phyloP scores from a whole-genome alignment of 2,113 vertebrate genomes.

The Toxotes chatareus region DNA sequence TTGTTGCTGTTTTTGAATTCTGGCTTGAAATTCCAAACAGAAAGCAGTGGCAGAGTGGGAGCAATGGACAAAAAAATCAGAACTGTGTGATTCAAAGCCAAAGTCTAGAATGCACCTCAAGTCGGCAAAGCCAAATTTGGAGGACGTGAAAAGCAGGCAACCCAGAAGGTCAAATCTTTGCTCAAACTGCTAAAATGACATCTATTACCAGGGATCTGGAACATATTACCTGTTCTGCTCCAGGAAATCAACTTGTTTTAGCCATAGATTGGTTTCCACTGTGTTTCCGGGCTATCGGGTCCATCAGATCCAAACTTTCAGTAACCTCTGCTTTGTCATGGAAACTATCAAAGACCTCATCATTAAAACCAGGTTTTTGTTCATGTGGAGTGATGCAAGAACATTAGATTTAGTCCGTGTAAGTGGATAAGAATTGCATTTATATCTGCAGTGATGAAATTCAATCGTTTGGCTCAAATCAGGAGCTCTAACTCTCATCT shows the following conservation, averaged over 20 bases:
- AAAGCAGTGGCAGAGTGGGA: slow-evolving; percentile 8
- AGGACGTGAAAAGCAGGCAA: slow-evolving; percentile 10
- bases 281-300: slow-evolving; percentile 31
- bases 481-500: slow-evolving; percentile 25
- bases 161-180: slow-evolving; percentile 31
- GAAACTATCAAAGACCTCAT: slow-evolving; percentile 31
- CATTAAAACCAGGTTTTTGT: slow-evolving; percentile 38
- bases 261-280: slow-evolving; percentile 32
- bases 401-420: slow-evolving; percentile 13
- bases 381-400: slow-evolving; percentile 2
- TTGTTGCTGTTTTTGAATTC: not conserved
- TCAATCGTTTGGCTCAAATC: slow-evolving; percentile 45
- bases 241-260: slow-evolving; percentile 49
- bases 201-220: slow-evolving; percentile 55
- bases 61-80: slow-evolving; percentile 19
- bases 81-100: slow-evolving; percentile 18
- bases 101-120: slow-evolving; percentile 15
- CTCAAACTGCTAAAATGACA: slow-evolving; percentile 48
- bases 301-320: slow-evolving; percentile 49
- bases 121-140: slow-evolving; percentile 28
- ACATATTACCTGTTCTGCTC: slow-evolving; percentile 40
- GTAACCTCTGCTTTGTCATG: slow-evolving; percentile 30
- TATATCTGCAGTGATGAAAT: slow-evolving; percentile 46
- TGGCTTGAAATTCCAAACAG: slow-evolving; percentile 26
- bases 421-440: slow-evolving; percentile 42